These are phyloP conservation scores for Ochotona princeps DNA, from an alignment of 2,113 vertebrate species.

Conservation along the genomic window DNA sequence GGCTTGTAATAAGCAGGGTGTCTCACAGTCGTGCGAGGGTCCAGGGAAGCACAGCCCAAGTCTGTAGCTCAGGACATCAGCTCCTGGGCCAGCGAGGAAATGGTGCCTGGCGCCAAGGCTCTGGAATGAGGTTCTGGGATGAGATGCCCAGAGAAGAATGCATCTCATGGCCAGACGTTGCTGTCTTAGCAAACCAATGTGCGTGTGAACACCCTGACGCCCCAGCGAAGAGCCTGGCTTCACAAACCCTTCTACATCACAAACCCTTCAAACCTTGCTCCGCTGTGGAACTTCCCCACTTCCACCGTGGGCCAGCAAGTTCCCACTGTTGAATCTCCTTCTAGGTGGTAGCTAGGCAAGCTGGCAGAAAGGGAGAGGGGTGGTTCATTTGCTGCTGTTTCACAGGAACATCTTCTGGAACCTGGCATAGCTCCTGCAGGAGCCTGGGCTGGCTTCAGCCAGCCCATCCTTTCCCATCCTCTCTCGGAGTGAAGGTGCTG, in stretches of 20 bases:
- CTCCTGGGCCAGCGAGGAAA: background rate
- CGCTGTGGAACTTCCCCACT: no score
- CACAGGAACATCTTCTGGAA: background rate
- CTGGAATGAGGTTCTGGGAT: background rate
- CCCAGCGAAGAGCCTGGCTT: background rate
- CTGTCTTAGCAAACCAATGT: background rate
- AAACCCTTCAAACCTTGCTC: background rate
- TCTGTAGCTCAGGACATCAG: background rate
- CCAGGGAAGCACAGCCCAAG: background rate
- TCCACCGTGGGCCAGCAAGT: accelerated
- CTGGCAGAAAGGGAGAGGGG: background rate
- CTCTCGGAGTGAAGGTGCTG: background rate
- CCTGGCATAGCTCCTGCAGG: accelerated
- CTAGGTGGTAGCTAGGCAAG: background rate
- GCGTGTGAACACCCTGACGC: accelerated
- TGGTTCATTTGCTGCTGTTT: background rate
- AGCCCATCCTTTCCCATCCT: accelerated
- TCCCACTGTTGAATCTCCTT: accelerated
- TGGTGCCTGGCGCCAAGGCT: no score
- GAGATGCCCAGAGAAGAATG: background rate
- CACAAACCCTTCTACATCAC: no score
- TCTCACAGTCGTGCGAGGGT: accelerated
- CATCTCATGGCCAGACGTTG: accelerated
- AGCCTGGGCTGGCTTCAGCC: background rate
- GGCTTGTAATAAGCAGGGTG: accelerated